Percentiles rank a stretch among this genome's conserved stretches.
phyloP scores from a whole-genome alignment of 2,888 invertebrate genomes.

The Spodoptera exigua region DNA sequence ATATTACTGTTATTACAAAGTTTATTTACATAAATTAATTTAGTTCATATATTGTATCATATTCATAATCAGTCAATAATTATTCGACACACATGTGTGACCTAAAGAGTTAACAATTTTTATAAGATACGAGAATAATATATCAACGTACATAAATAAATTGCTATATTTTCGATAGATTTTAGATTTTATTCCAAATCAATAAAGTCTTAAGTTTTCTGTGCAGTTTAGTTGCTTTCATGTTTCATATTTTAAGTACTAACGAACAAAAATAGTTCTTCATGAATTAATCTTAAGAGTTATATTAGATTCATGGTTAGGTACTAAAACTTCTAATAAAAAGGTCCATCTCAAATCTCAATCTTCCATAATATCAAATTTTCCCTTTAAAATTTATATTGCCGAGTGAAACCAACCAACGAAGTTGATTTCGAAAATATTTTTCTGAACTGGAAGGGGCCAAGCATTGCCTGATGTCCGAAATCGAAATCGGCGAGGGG shows the following conservation, averaged over 20 bases:
- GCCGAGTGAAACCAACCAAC: conserved; percentile 66
- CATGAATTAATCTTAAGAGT: too few species aligned
- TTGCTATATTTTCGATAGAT: too few species aligned
- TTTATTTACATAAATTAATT: conserved; percentile 50
- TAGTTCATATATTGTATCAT: conserved; percentile 11
- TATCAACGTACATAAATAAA: too few species aligned
- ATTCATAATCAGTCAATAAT: conserved; percentile 16
- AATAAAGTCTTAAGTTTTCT: too few species aligned
- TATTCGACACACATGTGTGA: not conserved
- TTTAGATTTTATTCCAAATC: too few species aligned
- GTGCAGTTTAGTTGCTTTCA: too few species aligned
- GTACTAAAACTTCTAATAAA: not conserved
- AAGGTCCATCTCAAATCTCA: not conserved
- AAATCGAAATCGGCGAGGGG: conserved; percentile 79
- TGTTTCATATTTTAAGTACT: too few species aligned
- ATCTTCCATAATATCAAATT: conserved; percentile 14
- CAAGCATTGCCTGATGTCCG: conserved; percentile 77
- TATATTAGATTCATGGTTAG: too few species aligned
- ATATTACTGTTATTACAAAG: conserved; percentile 36
- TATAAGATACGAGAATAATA: too few species aligned
- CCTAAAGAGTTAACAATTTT: too few species aligned
- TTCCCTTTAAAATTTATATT: conserved; percentile 55
- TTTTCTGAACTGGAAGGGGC: conserved; percentile 68
- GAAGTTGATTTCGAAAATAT: conserved; percentile 68
- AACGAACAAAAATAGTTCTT: too few species aligned